phyloP scores from a whole-genome alignment of 2,888 invertebrate genomes.

The Ectemnius continuus region DNA sequence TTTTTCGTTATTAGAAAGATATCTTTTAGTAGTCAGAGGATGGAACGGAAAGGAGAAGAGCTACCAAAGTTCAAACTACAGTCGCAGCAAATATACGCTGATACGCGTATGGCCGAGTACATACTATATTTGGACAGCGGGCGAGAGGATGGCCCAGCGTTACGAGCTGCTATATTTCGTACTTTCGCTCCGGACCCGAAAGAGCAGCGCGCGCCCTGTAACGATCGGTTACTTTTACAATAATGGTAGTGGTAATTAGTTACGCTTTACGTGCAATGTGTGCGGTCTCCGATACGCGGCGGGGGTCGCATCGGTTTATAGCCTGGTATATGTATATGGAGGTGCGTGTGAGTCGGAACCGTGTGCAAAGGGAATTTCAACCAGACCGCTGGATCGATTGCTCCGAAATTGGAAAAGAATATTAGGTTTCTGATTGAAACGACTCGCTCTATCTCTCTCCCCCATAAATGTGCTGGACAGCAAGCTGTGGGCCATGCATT shows the following conservation, averaged over 20 bases:
- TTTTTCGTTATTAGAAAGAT: too few relatives aligned
- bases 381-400: constrained; percentile 68
- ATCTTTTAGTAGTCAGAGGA: too few relatives aligned
- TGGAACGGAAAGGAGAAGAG: too few relatives aligned
- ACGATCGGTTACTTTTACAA: constrained; percentile 56
- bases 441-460: constrained; percentile 28
- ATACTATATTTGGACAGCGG: too few relatives aligned
- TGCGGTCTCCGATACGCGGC: constrained; percentile 43
- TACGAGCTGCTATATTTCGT: constrained; percentile 32
- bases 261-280: constrained; percentile 54
- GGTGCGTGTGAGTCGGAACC: constrained; percentile 41
- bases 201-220: constrained; percentile 29
- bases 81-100: background rate
- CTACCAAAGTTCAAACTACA: too few relatives aligned
- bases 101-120: background rate
- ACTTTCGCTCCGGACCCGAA: constrained; percentile 31
- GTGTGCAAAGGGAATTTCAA: constrained; percentile 68
- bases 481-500: constrained; percentile 6
- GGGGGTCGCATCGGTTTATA: constrained; percentile 56
- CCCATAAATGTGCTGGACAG: constrained; percentile 59
- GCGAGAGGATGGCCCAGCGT: constrained; percentile 1
- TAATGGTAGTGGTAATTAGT: constrained; percentile 60
- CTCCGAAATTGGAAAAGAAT: constrained; percentile 68
- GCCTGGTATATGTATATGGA: constrained; percentile 23
- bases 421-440: constrained; percentile 69